A percentile compares a stretch with the other conserved stretches of the same genome.
Evolutionary conservation across 2,113 vertebrate genomes (phyloP).

Genomic region (Holacanthus passer): DNA sequence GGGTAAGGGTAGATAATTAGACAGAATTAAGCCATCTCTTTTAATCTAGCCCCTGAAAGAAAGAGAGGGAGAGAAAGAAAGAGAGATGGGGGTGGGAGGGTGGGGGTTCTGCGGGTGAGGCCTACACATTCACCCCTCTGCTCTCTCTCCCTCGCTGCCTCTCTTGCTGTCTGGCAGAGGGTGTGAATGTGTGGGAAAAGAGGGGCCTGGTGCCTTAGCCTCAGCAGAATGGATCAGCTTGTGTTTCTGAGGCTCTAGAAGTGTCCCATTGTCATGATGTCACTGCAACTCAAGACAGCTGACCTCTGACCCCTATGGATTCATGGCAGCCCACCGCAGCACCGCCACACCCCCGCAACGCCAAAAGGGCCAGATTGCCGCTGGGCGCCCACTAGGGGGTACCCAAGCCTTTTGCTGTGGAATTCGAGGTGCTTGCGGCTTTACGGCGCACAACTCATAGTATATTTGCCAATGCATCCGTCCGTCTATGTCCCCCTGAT

Average conservation of each 20-base stretch:
- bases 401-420: conserved; percentile 93
- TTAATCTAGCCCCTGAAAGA: conserved; percentile 84
- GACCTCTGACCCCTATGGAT: conserved; percentile 97
- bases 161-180: conserved; percentile 79
- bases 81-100: conserved; percentile 52
- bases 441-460: conserved; percentile 78
- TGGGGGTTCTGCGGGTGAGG: conserved; percentile 75
- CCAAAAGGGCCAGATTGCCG: conserved; percentile 86
- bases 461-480: conserved; percentile 57
- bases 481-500: conserved; percentile 55
- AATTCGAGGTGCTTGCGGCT: conserved; percentile 85
- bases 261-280: conserved; percentile 99
- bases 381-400: conserved; percentile 95
- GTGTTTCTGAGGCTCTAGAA: conserved; percentile 90
- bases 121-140: conserved; percentile 79
- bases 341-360: conserved; percentile 77
- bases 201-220: conserved; percentile 92
- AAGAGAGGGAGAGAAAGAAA: conserved; percentile 72
- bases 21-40: conserved; percentile 88
- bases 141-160: conserved; percentile 70
- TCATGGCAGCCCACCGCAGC: conserved; percentile 87
- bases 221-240: conserved; percentile 94
- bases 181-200: conserved; percentile 95
- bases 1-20: conserved; percentile 84
- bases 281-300: conserved; percentile 95